These are phyloP conservation scores for Leptinotarsa lineolata DNA, from an alignment of 1,140 invertebrate species.

Conservation along the genomic window DNA sequence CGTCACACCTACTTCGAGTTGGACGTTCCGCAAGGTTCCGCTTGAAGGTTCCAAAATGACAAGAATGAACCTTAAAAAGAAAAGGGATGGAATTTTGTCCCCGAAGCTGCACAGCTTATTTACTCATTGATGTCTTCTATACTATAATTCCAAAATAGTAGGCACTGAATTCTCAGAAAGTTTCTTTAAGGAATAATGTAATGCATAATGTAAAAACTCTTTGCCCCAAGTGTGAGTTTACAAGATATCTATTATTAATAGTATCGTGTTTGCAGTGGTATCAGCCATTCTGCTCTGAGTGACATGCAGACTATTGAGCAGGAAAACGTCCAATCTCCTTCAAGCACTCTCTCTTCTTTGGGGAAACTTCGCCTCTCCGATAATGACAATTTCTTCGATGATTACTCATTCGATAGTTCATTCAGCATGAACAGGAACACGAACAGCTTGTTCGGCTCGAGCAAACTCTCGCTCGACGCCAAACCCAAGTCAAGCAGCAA, in stretches of 20 bases:
- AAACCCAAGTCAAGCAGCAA: constrained; percentile 33
- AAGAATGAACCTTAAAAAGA: too few relatives aligned
- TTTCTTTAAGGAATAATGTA: too few relatives aligned
- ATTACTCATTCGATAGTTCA: constrained; percentile 58
- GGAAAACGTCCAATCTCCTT: constrained; percentile 59
- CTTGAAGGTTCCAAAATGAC: too few relatives aligned
- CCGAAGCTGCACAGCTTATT: too few relatives aligned
- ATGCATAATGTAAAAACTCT: too few relatives aligned
- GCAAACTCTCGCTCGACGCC: constrained; percentile 25
- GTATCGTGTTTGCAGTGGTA: constrained; percentile 62
- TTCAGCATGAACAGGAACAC: constrained; percentile 59
- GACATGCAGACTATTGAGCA: constrained; percentile 95
- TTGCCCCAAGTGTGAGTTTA: too few relatives aligned
- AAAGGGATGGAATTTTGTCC: too few relatives aligned
- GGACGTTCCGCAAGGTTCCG: too few relatives aligned
- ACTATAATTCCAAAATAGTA: too few relatives aligned
- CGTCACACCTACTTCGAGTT: too few relatives aligned
- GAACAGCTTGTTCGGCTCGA: constrained; percentile 35
- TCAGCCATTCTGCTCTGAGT: constrained; percentile 89
- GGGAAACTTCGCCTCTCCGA: constrained; percentile 52
- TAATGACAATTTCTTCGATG: constrained; percentile 52
- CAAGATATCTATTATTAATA: constrained; percentile 31
- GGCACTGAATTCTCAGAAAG: too few relatives aligned
- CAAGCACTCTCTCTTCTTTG: constrained; percentile 48
- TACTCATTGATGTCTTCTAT: too few relatives aligned